Evolutionary conservation across 2,797 vertebrate genomes (phyloP).

Genomic region (Ctenopoma kingsleyae): DNA sequence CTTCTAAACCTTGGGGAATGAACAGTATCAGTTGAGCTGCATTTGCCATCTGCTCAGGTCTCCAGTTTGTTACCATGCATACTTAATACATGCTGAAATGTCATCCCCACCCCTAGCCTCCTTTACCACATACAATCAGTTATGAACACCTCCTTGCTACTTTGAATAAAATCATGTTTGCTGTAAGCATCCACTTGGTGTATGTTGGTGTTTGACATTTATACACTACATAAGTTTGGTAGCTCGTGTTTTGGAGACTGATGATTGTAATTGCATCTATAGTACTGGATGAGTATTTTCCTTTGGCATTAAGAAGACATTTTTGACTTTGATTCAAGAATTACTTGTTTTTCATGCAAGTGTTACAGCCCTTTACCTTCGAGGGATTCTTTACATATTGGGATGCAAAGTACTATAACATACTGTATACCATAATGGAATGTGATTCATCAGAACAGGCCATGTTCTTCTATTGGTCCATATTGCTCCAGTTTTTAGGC

Average conservation of each 20-base stretch:
- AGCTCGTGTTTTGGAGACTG: slow-evolving; percentile 3
- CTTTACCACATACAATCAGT: slow-evolving; percentile 9
- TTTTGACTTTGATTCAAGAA: not conserved
- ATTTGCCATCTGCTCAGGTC: slow-evolving; percentile 55
- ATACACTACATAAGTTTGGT: not conserved
- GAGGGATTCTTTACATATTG: too few relatives aligned
- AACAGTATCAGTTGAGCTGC: slow-evolving; percentile 21
- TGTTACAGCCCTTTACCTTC: not conserved
- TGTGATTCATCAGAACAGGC: too few relatives aligned
- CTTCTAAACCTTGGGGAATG: slow-evolving; percentile 15
- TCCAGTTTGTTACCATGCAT: slow-evolving; percentile 27
- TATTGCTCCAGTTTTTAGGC: too few relatives aligned
- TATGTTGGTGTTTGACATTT: not conserved
- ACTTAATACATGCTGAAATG: slow-evolving; percentile 48
- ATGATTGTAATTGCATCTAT: not conserved
- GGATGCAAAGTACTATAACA: too few relatives aligned
- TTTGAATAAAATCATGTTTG: slow-evolving; percentile 3
- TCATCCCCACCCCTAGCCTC: slow-evolving; percentile 22
- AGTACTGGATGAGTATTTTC: not conserved
- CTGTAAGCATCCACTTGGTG: not conserved
- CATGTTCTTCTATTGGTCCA: too few relatives aligned
- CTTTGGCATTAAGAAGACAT: slow-evolving; percentile 13
- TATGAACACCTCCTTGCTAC: slow-evolving; percentile 18
- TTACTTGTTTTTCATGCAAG: not conserved
- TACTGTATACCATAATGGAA: too few relatives aligned